Base-by-base conservation (phyloP, 2,888 invertebrate species). In the Spicauda simplicius region DNA sequence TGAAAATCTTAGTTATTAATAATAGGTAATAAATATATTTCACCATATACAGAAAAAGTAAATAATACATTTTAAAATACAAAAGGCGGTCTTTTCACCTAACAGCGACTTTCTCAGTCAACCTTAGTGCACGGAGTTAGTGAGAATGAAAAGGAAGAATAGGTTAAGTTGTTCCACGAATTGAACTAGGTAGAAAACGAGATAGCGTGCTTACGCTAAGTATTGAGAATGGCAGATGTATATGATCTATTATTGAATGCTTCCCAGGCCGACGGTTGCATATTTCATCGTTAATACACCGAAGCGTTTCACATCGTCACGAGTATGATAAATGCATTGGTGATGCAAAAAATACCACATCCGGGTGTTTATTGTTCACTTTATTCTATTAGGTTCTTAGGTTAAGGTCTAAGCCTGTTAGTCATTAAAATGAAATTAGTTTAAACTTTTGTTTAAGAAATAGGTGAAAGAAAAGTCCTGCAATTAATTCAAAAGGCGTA, bases 301-400 rank as follows among this genome's bases (percentile, higher is more conserved):
- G 50, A 64, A 57, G 64, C 57, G 25, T 41, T 16, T 14, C n/a
- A 20, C 16, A 50, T 64, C 64, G 72, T 70, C 73, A 73, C 72
- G 73, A 73, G 52, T 57, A 52, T 52, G 64, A 57, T 71, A 64
- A 72, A 69, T 73, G 76, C 74, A 76, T 73, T 71, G 59, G 68
- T 19, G 52, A 64, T 70, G 67, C 65, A 72, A 72, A 72, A 74
- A 76, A 74, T 72, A 71, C 74, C 73, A 73, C 73, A 74, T 77
- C 76, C 77, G 75, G 71, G 73, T 58, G 25, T 57, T 48, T 48
- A 33, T 19, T 50, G 37, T 57, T n/a, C n/a, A 41, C 58, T 18
- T 41, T 14, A 14, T 14, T 45, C 8, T 18, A 30, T 53, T 25
- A 25, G 25, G 52, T 61, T 37, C 61, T 61, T 53, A 37, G 30